phyloP scores from a whole-genome alignment of 2,888 invertebrate genomes.

The Embidobia sp. region DNA sequence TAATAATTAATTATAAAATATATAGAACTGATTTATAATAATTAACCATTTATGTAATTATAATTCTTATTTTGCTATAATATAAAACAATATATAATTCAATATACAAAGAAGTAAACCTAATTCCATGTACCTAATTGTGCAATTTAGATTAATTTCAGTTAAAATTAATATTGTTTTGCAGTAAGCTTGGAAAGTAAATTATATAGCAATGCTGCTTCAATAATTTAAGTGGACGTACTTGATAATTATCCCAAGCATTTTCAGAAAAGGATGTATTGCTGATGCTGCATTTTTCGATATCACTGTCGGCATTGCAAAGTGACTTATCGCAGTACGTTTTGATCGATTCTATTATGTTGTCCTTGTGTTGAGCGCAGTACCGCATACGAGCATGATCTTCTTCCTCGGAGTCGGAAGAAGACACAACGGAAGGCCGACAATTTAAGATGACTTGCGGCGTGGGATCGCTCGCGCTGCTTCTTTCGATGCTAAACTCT shows the following conservation, averaged over 20 bases:
- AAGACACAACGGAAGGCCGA: conserved; percentile 79
- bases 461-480: conserved; percentile 86
- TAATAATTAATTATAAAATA: no score
- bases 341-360: conserved; percentile 68
- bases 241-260: conserved; percentile 98
- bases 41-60: no score
- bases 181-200: no score
- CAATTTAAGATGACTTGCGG: conserved; percentile 82
- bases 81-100: no score
- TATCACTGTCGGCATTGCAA: conserved; percentile 85
- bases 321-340: conserved; percentile 71
- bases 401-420: conserved; percentile 76
- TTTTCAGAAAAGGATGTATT: conserved; percentile 93
- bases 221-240: no score
- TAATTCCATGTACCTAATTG: no score
- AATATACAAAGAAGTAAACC: no score
- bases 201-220: no score
- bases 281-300: conserved; percentile 82
- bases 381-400: conserved; percentile 68
- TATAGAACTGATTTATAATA: no score
- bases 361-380: conserved; percentile 71
- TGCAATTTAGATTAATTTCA: no score
- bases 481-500: conserved; percentile 80
- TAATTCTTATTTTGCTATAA: no score
- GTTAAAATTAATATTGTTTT: no score